phyloP scores from a whole-genome alignment of 2,797 vertebrate species.

The Knipowitschia caucasica region DNA sequence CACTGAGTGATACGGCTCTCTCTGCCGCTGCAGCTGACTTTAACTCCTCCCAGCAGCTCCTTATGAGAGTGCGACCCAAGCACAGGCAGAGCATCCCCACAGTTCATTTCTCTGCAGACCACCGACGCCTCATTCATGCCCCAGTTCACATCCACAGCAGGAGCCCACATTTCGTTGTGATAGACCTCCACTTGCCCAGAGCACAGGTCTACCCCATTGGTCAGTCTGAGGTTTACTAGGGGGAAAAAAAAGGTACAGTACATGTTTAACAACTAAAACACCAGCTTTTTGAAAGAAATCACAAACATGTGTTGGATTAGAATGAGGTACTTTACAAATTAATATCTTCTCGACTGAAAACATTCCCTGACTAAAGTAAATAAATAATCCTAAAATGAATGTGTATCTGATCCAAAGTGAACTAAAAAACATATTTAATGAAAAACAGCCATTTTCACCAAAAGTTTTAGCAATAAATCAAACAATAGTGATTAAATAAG shows the following conservation, averaged over 20 bases:
- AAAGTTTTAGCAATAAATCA: no score
- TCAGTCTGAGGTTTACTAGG: constrained; percentile 51
- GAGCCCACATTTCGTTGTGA: constrained; percentile 35
- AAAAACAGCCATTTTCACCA: no score
- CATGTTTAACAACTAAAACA: no score
- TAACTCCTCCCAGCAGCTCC: constrained; percentile 9
- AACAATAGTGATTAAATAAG: no score
- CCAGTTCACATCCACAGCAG: constrained; percentile 48
- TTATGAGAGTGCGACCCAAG: constrained; percentile 26
- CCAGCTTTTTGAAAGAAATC: no score
- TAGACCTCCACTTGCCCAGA: constrained; percentile 62
- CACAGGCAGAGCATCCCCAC: constrained; percentile 44
- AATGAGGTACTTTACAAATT: no score
- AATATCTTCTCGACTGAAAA: no score
- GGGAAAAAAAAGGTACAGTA: constrained; percentile 18
- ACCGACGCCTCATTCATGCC: constrained; percentile 53
- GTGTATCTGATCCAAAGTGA: no score
- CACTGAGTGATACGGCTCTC: constrained; percentile 53
- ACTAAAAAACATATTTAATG: no score
- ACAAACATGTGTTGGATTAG: no score
- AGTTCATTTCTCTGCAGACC: constrained; percentile 69
- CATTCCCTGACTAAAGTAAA: no score
- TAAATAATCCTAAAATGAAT: no score
- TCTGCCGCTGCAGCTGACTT: constrained; percentile 38
- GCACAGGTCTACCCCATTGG: constrained; percentile 52